Evolutionary conservation across 2,888 invertebrate genomes (phyloP), one percentile per base, ranked within the genome.

Genomic region (Drosophila percnosoma): DNA sequence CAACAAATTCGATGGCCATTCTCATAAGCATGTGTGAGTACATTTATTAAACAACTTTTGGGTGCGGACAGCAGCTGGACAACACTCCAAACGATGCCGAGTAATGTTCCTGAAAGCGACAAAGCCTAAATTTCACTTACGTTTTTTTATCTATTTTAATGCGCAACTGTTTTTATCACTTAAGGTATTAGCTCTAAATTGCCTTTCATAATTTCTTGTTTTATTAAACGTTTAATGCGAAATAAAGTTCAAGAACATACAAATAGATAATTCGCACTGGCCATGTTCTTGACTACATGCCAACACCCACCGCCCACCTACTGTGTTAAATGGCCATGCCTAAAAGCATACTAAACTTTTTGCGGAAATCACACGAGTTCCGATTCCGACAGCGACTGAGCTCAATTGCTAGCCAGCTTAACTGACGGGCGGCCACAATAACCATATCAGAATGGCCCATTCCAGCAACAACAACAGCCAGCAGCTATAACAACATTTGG

Each of bases 11-110:
- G 68, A 73, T 80, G 86, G 70, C 38, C 74, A 68, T 63, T 54
- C 34, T n/a, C 68, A 59, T 76, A 67, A 73, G 74, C 86, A 81
- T 83, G 83, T 87, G 87, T 74, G 75, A 89, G 89, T 84, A 76
- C 86, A 87, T 89, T 89, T 87, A 89, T 87, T 89, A 87, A 89
- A 89, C 82, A 87, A 87, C 78, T 89, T 89, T 89, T 73, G 45
- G 73, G 49, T 33, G 40, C 10, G 21, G 31, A 33, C 31, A 58
- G n/a, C 57, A 73, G 58, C 62, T 79, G 68, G 52, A 55, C 61
- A 64, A 33, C 38, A 49, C 33, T 13, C 21, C 11, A 51, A 53
- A 70, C n/a, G 54, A 36, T 27, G 24, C 36, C 40, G 18, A 45
- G 51, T 49, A 40, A 54, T 54, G 76, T 83, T 83, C 73, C 67